Conservation (phyloP, 2,113 vertebrate species). For the Neogale vison region DNA sequence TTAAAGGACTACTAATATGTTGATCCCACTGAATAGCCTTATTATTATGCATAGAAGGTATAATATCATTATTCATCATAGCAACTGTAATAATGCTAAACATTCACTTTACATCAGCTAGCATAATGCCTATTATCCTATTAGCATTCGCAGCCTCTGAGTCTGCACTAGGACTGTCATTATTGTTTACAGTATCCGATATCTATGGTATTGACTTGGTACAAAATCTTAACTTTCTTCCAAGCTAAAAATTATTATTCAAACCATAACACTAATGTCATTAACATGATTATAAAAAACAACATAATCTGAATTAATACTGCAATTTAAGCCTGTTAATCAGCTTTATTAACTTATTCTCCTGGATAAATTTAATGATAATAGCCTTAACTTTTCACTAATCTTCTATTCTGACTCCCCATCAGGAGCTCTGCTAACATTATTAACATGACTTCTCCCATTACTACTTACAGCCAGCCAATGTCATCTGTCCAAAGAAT, state of each 20-base stretch:
- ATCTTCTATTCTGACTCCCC: background rate
- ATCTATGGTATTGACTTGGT: slow-evolving; percentile 19
- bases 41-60: background rate
- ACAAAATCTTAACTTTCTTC: slow-evolving; percentile 61
- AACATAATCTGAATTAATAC: background rate
- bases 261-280: slow-evolving; percentile 42
- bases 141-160: background rate
- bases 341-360: background rate
- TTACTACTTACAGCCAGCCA: slow-evolving; percentile 56
- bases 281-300: background rate
- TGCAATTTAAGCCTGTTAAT: background rate
- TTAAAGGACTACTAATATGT: background rate
- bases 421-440: background rate
- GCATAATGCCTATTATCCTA: background rate
- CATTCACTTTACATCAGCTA: background rate
- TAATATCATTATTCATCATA: background rate
- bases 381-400: background rate
- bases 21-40: background rate
- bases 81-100: background rate
- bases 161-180: background rate
- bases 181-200: background rate
- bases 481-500: background rate
- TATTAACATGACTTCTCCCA: background rate
- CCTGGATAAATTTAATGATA: background rate
- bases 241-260: slow-evolving; percentile 70